Evolutionary conservation across 2,113 vertebrate species (phyloP).

Genomic region (Plectropomus leopardus): DNA sequence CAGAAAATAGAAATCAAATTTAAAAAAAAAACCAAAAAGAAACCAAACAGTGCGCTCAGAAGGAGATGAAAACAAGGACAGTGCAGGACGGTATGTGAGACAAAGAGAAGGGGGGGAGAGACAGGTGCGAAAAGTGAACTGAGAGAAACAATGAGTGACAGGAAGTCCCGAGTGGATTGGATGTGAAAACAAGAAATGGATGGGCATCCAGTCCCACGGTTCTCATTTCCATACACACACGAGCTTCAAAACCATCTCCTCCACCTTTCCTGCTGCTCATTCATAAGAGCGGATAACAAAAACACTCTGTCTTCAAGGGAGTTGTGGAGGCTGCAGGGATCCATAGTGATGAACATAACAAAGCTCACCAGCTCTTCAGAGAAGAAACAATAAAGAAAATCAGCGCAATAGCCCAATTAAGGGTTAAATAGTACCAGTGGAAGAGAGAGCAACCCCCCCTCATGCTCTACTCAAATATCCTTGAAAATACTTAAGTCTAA

Average conservation of each 20-base stretch:
- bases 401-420: slow-evolving; percentile 38
- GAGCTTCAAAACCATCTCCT: slow-evolving; percentile 46
- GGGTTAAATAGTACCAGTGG: slow-evolving; percentile 40
- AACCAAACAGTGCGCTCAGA: slow-evolving; percentile 15
- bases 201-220: slow-evolving; percentile 14
- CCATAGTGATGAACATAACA: slow-evolving; percentile 40
- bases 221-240: slow-evolving; percentile 17
- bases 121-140: slow-evolving; percentile 70
- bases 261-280: slow-evolving; percentile 48
- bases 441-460: slow-evolving; percentile 29
- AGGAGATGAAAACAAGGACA: slow-evolving; percentile 40
- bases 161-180: slow-evolving; percentile 54
- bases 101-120: slow-evolving; percentile 49
- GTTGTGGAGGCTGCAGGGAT: slow-evolving; percentile 45
- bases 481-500: slow-evolving; percentile 63
- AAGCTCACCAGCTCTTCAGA: slow-evolving; percentile 36
- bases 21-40: slow-evolving; percentile 7
- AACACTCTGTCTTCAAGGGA: slow-evolving; percentile 34
- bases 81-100: slow-evolving; percentile 58
- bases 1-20: slow-evolving; percentile 63
- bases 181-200: slow-evolving; percentile 62
- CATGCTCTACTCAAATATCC: slow-evolving; percentile 55
- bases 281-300: slow-evolving; percentile 58
- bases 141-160: slow-evolving; percentile 77
- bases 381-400: slow-evolving; percentile 44